Evolutionary conservation across 2,113 vertebrate genomes (phyloP), one percentile per base, ranked within the genome.

Genomic region (Mustela nigripes): DNA sequence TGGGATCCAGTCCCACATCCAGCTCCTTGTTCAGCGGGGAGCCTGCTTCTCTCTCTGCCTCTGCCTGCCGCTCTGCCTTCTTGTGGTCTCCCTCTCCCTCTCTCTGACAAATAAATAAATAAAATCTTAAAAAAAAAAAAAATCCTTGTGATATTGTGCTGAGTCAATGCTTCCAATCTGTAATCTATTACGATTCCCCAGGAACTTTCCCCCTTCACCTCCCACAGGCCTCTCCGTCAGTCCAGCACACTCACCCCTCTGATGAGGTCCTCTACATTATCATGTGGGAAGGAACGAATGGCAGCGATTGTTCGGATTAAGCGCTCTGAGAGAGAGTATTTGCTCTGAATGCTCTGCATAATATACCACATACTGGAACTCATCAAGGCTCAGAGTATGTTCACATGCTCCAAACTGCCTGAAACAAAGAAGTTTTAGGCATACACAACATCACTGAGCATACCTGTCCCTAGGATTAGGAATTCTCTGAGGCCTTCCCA

Each of bases 271-370:
- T 99, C 99, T 81, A 99, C 99, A 36, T 99, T 99, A 98, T 99
- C 99, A 31, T 99, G 99, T 0, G 99, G 99, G 97, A 99, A 99
- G 31, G 99, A 99, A 53, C 99, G 99, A 93, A 99, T 99, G 98
- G 99, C 99, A 83, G 99, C 99, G n/a, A 99, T 99, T 71, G 99
- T 99, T 91, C 99, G 99, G 98, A 99, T 99, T 48, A 99, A 99
- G 85, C 99, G 99, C 98, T 99, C 99, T 2, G 99, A 99, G 98
- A 99, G 98, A 26, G 99, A 99, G 98, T 99, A 99, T 98, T 99
- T 99, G 99, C 99, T 99, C 98, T 99, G 99, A 99, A 99, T 99
- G 98, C 99, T 99, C 99, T 99, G 99, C 99, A 99, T 99, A 98
- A 99, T 99, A 99, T 99, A 99, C 99, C 99, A 99, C 99, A 99